Evolutionary conservation across 2,797 vertebrate genomes (phyloP), one percentile per base, ranked within the genome.

Genomic region (Emydoidea blandingii): DNA sequence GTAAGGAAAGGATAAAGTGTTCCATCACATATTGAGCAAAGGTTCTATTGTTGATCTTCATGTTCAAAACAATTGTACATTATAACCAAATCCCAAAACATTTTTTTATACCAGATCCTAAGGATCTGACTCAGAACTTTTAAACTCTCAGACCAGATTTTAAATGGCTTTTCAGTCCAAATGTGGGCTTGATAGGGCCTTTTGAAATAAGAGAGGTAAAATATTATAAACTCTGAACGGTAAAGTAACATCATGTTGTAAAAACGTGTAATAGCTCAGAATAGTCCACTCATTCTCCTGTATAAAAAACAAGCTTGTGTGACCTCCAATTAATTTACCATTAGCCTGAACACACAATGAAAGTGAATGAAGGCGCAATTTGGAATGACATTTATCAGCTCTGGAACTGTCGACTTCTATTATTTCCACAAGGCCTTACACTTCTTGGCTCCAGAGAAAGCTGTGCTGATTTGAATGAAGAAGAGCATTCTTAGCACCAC

Each of bases 351-450:
- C 91, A 96, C 92, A 97, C 90, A 92, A 78, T 91, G 91, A 85
- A 94, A 95, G 86, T 94, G 90, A 96, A 97, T 86, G 90, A 97
- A 97, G 97, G 96, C 97, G 89, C 92, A 96, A 95, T 97, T 97
- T 95, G 95, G 93, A 97, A 96, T 97, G 98, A 95, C 97, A 97
- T 98, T 98, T 98, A 94, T 98, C 97, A 96, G 85, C 95, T 97
- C 96, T 94, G 95, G 89, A 97, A 85, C 96, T 96, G 95, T 98
- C 94, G 54, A 23, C 91, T 97, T 97, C 93, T 96, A 23, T 97
- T 95, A 96, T 85, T 97, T 98, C 97, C 95, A 97, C 97, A 95
- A 96, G 92, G 92, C 57, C 96, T 97, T 98, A 81, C 86, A 95
- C 93, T 96, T 92, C 91, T 93, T 97, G 96, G 87, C 95, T 97